A percentile compares a stretch with the other conserved stretches of the same genome.
Evolutionary conservation across 2,797 vertebrate genomes (phyloP).

Genomic region (Pagetopsis macropterus): DNA sequence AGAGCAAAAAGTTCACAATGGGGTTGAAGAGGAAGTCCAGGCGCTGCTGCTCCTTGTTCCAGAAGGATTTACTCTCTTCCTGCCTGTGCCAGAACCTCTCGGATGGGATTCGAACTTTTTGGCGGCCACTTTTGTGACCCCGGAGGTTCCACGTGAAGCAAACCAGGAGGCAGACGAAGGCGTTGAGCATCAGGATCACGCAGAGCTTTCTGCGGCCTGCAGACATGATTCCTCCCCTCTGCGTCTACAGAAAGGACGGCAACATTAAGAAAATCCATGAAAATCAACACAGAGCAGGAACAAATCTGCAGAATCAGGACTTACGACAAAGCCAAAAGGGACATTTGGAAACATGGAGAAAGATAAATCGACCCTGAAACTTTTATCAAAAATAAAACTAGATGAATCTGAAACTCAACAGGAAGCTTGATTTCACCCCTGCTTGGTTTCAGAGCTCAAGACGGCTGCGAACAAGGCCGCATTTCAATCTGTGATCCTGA

Average conservation of each 20-base stretch:
- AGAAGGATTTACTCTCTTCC: constrained; percentile 81
- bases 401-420: constrained; percentile 1
- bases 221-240: constrained; percentile 80
- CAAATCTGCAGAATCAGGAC: constrained; percentile 7
- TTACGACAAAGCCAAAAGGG: constrained; percentile 44
- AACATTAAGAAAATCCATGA: background rate
- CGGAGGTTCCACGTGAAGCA: constrained; percentile 83
- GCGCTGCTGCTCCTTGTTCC: constrained; percentile 92
- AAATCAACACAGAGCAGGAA: background rate
- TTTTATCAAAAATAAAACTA: background rate
- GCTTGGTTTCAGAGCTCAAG: constrained; percentile 31
- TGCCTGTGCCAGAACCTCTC: constrained; percentile 86
- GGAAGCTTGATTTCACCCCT: background rate
- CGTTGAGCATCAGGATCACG: constrained; percentile 87
- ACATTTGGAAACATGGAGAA: constrained; percentile 56
- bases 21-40: constrained; percentile 88
- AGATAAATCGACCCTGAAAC: background rate
- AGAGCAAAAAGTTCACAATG: constrained; percentile 66
- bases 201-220: constrained; percentile 86
- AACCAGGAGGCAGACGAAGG: constrained; percentile 89
- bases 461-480: constrained; percentile 19
- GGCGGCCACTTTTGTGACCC: constrained; percentile 66
- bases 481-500: constrained; percentile 49
- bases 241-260: constrained; percentile 49
- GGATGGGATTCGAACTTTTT: constrained; percentile 73